phyloP scores from a whole-genome alignment of 1,140 invertebrate genomes.

The Brachionus manjavacas region DNA sequence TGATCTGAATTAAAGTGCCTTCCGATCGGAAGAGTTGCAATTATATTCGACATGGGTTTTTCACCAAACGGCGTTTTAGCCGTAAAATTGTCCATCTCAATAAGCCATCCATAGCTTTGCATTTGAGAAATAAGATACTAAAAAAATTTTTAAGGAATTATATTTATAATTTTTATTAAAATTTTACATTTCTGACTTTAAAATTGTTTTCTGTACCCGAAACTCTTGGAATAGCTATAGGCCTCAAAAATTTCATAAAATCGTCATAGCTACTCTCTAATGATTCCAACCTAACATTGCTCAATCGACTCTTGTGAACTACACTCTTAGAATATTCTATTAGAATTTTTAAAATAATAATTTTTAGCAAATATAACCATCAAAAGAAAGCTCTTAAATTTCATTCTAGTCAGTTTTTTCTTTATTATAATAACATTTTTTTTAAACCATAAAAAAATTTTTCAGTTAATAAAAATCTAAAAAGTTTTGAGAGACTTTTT shows the following conservation, averaged over 20 bases:
- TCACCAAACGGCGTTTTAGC: neutral
- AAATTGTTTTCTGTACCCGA: neutral
- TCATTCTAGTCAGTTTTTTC: neutral
- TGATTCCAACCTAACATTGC: neutral
- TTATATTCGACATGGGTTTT: constrained; percentile 28
- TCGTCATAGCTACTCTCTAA: neutral
- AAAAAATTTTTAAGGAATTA: neutral
- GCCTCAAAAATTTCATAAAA: neutral
- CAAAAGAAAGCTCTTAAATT: neutral
- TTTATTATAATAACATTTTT: neutral
- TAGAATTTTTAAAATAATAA: neutral
- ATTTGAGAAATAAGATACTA: constrained; percentile 21
- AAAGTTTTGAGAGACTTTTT: neutral
- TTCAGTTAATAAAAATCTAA: neutral
- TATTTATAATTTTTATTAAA: neutral
- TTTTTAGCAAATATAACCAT: neutral
- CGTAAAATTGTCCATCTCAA: constrained; percentile 17
- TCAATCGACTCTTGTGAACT: neutral
- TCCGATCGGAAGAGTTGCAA: constrained; percentile 32
- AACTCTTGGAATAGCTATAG: constrained; percentile 18
- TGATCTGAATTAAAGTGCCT: neutral
- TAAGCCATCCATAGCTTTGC: constrained; percentile 23
- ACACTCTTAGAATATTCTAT: neutral
- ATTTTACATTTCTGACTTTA: constrained; percentile 29
- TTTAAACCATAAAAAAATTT: neutral